Conservation (phyloP, 2,888 invertebrate species). For the Axea sp. region DNA sequence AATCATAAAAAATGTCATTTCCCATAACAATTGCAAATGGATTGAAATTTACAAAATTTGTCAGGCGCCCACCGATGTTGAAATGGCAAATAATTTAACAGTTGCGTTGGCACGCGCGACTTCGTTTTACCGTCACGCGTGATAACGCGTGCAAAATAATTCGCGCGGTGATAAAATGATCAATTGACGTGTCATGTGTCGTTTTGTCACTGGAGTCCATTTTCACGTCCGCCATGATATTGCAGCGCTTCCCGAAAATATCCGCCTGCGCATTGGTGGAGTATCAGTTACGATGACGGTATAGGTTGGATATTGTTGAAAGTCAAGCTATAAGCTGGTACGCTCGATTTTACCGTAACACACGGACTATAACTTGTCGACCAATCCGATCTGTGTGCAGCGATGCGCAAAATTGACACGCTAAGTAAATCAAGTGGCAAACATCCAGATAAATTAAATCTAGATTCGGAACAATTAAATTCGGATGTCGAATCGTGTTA, state of each 20-base stretch:
- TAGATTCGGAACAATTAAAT: conserved; percentile 45
- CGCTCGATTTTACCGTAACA: conserved; percentile 76
- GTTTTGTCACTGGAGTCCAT: conserved; percentile 56
- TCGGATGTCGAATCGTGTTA: conserved; percentile 19
- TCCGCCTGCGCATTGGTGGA: conserved; percentile 61
- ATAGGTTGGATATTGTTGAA: conserved; percentile 64
- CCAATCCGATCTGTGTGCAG: conserved; percentile 71
- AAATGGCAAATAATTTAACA: too few relatives aligned
- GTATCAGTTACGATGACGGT: conserved; percentile 62
- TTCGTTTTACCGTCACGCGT: too few relatives aligned
- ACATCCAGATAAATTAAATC: conserved; percentile 40
- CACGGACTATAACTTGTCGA: conserved; percentile 68
- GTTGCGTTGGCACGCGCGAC: too few relatives aligned
- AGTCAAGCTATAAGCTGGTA: conserved; percentile 70
- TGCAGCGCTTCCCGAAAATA: conserved; percentile 56
- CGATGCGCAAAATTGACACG: conserved; percentile 68
- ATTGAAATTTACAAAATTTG: too few relatives aligned
- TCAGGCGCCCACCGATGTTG: too few relatives aligned
- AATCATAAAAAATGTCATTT: too few relatives aligned
- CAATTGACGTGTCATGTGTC: not conserved
- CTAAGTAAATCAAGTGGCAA: conserved; percentile 69
- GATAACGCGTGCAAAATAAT: too few relatives aligned
- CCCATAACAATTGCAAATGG: too few relatives aligned
- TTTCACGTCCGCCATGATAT: conserved; percentile 63
- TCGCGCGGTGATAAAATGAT: too few relatives aligned